Evolutionary conservation across 2,113 vertebrate genomes (phyloP).

Genomic region (Ctenomys sociabilis): DNA sequence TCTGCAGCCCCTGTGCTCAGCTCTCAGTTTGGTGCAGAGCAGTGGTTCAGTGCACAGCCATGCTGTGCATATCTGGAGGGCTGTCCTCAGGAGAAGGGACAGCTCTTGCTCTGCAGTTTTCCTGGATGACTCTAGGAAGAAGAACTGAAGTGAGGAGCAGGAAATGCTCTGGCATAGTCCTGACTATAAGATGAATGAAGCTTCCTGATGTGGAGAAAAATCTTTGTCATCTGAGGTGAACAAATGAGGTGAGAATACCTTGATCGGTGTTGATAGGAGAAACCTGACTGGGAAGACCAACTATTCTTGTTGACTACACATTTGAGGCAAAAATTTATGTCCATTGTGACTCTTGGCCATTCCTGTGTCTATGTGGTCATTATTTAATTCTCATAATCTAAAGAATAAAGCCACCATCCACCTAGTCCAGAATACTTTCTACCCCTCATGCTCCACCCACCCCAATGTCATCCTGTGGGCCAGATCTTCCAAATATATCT

Average conservation of each 20-base stretch:
- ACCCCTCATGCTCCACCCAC: too few species aligned
- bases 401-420: neutral
- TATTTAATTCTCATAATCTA: neutral
- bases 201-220: neutral
- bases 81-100: neutral
- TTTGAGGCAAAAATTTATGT: neutral
- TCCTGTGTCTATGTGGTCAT: neutral
- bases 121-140: neutral
- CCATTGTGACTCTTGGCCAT: neutral
- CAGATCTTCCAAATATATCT: neutral
- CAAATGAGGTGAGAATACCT: neutral
- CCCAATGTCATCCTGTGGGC: neutral
- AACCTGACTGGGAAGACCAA: accelerated
- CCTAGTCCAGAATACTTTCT: neutral
- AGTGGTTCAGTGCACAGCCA: neutral
- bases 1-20: neutral
- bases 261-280: accelerated
- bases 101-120: neutral
- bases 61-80: neutral
- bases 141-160: neutral
- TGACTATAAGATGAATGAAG: neutral
- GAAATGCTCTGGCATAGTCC: neutral
- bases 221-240: neutral
- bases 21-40: neutral
- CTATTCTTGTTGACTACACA: neutral